Base-by-base conservation (phyloP, 2,113 vertebrate genomes). In the Seriola quinqueradiata region DNA sequence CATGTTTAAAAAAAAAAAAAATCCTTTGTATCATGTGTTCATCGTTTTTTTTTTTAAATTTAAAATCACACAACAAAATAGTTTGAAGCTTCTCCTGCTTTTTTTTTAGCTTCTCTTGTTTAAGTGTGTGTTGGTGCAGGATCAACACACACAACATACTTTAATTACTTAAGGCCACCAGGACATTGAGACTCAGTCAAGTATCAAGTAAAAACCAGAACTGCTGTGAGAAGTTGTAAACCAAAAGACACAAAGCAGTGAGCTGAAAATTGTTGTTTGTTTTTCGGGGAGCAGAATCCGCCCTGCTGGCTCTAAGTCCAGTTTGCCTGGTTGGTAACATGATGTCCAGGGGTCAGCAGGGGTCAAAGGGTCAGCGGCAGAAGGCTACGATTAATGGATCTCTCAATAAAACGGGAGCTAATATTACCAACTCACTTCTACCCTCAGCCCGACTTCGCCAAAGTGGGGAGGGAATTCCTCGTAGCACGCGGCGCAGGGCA, bases 311-410 rank as follows among this genome's bases (percentile, higher is more conserved):
- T 83, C 69, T 52, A 71, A 78, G 70, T 87, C 77, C 21, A 28
- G 71, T 84, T 86, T 70, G 57, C 55, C 63, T 52, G 76, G 63
- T 81, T 70, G 74, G 93, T 94, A 95, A 94, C 91, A 92, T 94
- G 93, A 95, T 95, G 94, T 95, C 91, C 82, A 75, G 81, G 84
- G 95, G 94, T 96, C 93, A 94, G 73, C 50, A 17, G 59, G 68
- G 93, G 94, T 93, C 93, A 94, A 77, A 75, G 83, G 94, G 92
- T 96, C 95, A 95, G 84, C 58, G 67, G 92, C 92, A 94, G 92
- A 92, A 93, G 85, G 89, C 94, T 92, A 28, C 83, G 88, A 95
- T 95, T 95, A 96, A 95, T 95, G 94, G 94, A 94, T 92, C 94
- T 92, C 93, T 93, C 93, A 95, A 94, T 96, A 95, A 95, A 95